Base-by-base conservation (phyloP, 2,888 invertebrate genomes). In the Pterostichus madidus region DNA sequence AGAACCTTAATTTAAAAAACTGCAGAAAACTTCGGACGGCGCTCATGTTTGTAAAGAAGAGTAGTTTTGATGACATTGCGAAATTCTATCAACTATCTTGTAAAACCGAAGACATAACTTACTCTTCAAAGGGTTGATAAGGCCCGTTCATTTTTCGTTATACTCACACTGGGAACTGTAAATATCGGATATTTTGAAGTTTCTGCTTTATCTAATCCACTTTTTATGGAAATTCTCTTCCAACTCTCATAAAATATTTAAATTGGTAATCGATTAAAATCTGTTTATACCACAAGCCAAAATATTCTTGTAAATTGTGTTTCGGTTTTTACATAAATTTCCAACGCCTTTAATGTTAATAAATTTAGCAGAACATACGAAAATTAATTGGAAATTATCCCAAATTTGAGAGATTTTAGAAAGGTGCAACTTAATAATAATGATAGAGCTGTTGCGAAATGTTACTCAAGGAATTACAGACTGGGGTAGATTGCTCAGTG, bases 211-310 rank as follows among this genome's bases (percentile, higher is more conserved):
- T 71, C 68, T 71, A 39, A 71, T 71, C 46, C 68, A 61, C 32
- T 71, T 71, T 71, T 71, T 44, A 71, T 71, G 44, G 68, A 71
- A 71, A 44, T 71, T 71, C 44, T 71, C 39, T n/a, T 39, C 7
- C 68, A 71, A 71, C 44, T 44, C 44, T 46, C 68, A 15, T 44
- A 71, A 71, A 44, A 71, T 71, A 71, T 71, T 71, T 44, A 71
- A 71, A 71, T 71, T 71, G 68, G 44, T 71, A 17, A 71, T 71
- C 68, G 68, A 71, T 71, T 71, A 71, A 64, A 71, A 71, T 71
- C 44, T 71, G 44, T 71, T 71, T 71, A 64, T 71, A 44, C 68
- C 44, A 44, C 13, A 71, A 71, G 68, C 68, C 17, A 71, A 71
- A 71, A 44, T 71, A 44, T 71, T 71, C 68, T 17, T 64, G 44